Base-by-base conservation (phyloP, 2,888 invertebrate genomes). In the Dorcus hopei region DNA sequence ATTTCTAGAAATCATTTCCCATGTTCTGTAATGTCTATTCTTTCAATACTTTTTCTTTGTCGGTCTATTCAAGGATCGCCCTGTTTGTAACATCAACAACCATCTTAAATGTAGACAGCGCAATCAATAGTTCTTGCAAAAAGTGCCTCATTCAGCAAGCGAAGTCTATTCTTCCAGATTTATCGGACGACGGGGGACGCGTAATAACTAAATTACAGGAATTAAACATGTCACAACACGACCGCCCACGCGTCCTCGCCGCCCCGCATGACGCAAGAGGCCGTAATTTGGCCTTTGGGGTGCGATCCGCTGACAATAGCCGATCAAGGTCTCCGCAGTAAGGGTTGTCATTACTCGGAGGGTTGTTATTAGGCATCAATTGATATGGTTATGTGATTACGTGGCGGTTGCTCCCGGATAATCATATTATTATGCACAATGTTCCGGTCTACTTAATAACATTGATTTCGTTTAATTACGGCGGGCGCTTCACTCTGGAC, bases 341-440 rank as follows among this genome's bases (percentile, higher is more conserved):
- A 72, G 71, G 71, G 70, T 71, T 71, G 71, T 76, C 72, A 76
- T 76, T 76, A 74, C 70, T 67, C 58, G 61, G 61, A 67, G 72
- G 72, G 74, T 74, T 75, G 74, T 77, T 77, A 77, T 77, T 77
- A 77, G 75, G 75, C 77, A 75, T 75, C 76, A 76, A 76, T 77
- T 77, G 77, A 77, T 77, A 77, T 73, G 76, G 76, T 77, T 77
- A 77, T 77, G 75, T 75, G 72, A 77, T 77, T 77, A 77, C 67
- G 56, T 57, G 56, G 63, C 60, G 62, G 63, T 66, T 61, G 58
- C 65, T 62, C 59, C 52, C 47, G 52, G 53, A 60, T 63, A 64
- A 66, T 66, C 62, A 58, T 56, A 63, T 66, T 49, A 56, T 59
- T 59, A 58, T 49, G 45, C 49, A 47, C 59, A 47, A 38, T 54